A percentile compares a stretch with the other conserved stretches of the same genome.
These are phyloP conservation scores for Chlorodrepanis virens DNA, from an alignment of 2,113 vertebrate genomes.

Conservation along the genomic window DNA sequence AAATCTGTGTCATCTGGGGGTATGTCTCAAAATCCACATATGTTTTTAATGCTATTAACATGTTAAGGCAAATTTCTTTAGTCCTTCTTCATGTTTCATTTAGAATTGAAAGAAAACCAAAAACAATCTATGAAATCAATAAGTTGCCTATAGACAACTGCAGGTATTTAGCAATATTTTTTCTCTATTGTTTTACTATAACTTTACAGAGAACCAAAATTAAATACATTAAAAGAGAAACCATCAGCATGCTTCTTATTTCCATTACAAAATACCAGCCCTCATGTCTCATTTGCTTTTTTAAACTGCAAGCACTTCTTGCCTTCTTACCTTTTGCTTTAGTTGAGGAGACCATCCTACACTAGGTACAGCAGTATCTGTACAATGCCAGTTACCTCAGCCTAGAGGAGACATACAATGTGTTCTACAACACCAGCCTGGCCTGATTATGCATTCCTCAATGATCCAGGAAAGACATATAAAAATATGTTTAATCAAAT, in stretches of 20 bases:
- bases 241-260: not conserved
- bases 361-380: not conserved
- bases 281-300: not conserved
- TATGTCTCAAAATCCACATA: not conserved
- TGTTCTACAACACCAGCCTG: not conserved
- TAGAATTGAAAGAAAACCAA: not conserved
- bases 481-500: not conserved
- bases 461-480: not conserved
- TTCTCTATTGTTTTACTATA: not conserved
- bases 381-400: not conserved
- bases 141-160: not conserved
- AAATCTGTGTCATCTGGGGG: not conserved
- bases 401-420: not conserved
- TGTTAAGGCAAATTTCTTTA: not conserved
- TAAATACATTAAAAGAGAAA: not conserved
- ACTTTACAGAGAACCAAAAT: not conserved
- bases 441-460: not conserved
- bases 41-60: not conserved
- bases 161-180: not conserved
- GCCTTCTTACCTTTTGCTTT: not conserved
- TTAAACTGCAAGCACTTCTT: not conserved
- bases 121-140: not conserved
- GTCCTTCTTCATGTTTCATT: not conserved
- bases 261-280: not conserved
- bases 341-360: not conserved